Evolutionary conservation across 2,797 vertebrate species (phyloP).

Genomic region (Allobates femoralis): DNA sequence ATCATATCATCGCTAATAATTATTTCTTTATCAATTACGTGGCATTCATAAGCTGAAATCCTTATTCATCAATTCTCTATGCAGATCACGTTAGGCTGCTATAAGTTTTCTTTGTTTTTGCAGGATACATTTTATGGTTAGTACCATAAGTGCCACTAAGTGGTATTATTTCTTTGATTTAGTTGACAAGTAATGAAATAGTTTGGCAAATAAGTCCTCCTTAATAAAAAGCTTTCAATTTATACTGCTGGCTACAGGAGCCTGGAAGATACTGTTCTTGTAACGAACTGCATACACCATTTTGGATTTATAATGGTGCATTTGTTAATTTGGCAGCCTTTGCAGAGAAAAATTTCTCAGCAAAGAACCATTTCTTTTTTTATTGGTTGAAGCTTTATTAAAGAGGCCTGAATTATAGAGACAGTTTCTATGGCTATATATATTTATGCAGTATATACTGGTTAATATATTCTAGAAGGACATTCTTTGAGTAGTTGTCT

Average conservation of each 20-base stretch:
- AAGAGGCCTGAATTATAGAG: neutral
- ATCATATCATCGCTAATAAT: neutral
- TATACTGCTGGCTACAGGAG: conserved; percentile 34
- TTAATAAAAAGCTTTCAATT: conserved; percentile 53
- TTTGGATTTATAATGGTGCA: conserved; percentile 34
- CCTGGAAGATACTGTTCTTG: conserved; percentile 28
- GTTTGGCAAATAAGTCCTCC: conserved; percentile 42
- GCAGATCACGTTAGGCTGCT: conserved; percentile 30
- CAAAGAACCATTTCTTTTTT: neutral
- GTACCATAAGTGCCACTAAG: conserved; percentile 52
- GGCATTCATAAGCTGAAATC: neutral
- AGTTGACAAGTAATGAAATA: conserved; percentile 36
- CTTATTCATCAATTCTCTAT: neutral
- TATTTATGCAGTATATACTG: neutral
- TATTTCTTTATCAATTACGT: neutral
- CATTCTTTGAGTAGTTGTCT: too few species aligned
- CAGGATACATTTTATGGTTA: conserved; percentile 30
- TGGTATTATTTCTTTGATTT: conserved; percentile 59
- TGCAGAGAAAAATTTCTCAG: neutral
- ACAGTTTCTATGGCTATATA: neutral
- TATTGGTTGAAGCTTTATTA: neutral
- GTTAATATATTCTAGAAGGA: too few species aligned
- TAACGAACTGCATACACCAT: conserved; percentile 31
- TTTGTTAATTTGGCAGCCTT: conserved; percentile 37
- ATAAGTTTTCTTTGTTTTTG: conserved; percentile 42